These are phyloP conservation scores for Chaetura pelagica DNA, from an alignment of 2,113 vertebrate species.

Conservation along the genomic window DNA sequence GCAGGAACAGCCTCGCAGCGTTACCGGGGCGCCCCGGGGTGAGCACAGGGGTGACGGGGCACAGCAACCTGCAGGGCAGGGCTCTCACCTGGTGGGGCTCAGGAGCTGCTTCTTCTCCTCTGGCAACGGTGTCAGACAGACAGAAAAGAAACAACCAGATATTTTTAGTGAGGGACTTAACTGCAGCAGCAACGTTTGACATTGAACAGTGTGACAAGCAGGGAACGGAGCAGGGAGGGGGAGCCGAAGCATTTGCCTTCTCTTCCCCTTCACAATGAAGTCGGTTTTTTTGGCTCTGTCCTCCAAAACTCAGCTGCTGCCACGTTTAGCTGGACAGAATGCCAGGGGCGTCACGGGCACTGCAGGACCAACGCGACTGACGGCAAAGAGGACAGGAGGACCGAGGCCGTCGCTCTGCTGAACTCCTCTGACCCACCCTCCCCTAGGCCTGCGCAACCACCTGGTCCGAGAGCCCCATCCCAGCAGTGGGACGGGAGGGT, in stretches of 20 bases:
- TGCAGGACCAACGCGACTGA: not conserved
- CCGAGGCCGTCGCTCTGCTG: not conserved
- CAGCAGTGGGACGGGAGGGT: not conserved
- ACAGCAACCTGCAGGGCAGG: not conserved
- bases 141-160: not conserved
- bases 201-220: not conserved
- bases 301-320: not conserved
- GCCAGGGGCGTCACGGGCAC: not conserved
- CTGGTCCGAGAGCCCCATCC: not conserved
- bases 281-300: not conserved
- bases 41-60: not conserved
- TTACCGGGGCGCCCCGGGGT: too few relatives aligned
- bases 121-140: not conserved
- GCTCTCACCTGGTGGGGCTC: constrained; percentile 50
- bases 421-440: not conserved
- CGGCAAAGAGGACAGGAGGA: not conserved
- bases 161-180: not conserved
- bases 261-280: not conserved
- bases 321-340: not conserved
- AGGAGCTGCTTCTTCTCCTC: constrained; percentile 63
- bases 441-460: not conserved
- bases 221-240: rapidly evolving
- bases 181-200: not conserved
- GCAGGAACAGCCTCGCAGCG: too few relatives aligned
- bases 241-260: not conserved